These are phyloP conservation scores for Megaceryle alcyon DNA, from an alignment of 2,797 vertebrate species.

Conservation along the genomic window DNA sequence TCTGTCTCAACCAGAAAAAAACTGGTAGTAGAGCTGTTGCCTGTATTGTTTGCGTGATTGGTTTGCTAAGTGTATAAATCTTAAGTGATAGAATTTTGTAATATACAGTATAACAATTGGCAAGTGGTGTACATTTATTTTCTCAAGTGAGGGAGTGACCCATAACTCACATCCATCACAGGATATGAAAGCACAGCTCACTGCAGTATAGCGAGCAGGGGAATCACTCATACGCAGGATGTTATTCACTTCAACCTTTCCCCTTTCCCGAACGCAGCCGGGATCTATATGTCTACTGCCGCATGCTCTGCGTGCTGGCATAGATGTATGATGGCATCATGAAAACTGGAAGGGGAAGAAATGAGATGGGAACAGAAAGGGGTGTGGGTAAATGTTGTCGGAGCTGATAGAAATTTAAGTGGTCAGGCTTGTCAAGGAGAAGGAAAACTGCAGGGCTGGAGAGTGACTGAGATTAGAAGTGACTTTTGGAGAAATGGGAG, in stretches of 20 bases:
- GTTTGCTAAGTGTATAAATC: conserved; percentile 42
- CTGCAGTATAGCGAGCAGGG: conserved; percentile 33
- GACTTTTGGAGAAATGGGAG: conserved; percentile 34
- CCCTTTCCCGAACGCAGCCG: conserved; percentile 18
- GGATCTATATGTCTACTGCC: conserved; percentile 51
- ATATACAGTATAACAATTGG: conserved; percentile 44
- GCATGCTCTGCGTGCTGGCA: conserved; percentile 34
- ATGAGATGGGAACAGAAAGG: conserved; percentile 52
- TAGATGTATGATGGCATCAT: conserved; percentile 56
- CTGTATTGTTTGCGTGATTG: background rate
- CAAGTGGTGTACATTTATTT: conserved; percentile 66
- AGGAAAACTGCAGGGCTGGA: conserved; percentile 30
- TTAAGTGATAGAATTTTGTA: conserved; percentile 43
- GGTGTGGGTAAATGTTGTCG: conserved; percentile 11
- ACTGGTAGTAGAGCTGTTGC: background rate
- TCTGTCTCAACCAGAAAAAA: background rate
- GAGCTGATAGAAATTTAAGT: conserved; percentile 60
- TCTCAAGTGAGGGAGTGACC: conserved; percentile 64
- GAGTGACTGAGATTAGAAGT: conserved; percentile 36
- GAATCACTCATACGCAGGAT: conserved; percentile 49
- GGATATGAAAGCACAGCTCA: conserved; percentile 50
- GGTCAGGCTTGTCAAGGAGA: conserved; percentile 60
- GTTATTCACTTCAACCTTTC: conserved; percentile 69
- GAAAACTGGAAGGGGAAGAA: conserved; percentile 58
- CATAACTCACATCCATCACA: conserved; percentile 68